phyloP scores from a whole-genome alignment of 2,113 vertebrate species.

The Camelus dromedarius region DNA sequence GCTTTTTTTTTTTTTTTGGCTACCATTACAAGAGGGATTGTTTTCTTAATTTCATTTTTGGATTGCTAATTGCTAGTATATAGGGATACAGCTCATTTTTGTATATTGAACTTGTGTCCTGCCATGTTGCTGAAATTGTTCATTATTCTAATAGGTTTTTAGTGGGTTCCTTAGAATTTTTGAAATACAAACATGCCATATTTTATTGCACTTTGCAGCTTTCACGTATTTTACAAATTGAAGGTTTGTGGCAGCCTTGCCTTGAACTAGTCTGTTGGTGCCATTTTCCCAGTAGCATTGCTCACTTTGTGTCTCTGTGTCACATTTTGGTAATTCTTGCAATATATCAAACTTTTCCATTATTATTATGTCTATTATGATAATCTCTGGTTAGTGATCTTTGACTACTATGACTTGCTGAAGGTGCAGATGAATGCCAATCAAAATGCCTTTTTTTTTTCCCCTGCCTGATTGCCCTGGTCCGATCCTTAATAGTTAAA shows the following conservation, averaged over 20 bases:
- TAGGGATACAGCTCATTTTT: not conserved
- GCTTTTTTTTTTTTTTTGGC: not conserved
- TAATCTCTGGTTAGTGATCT: too few species aligned
- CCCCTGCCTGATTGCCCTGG: not conserved
- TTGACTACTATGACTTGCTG: too few species aligned
- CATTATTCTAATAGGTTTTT: not conserved
- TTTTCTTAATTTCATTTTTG: constrained; percentile 18
- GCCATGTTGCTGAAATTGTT: not conserved
- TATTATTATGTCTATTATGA: too few species aligned
- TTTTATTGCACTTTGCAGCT: not conserved
- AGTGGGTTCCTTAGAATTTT: not conserved
- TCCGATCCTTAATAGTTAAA: not conserved
- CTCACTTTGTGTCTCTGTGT: too few species aligned
- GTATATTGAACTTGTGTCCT: not conserved
- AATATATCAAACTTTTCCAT: too few species aligned
- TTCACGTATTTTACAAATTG: not conserved
- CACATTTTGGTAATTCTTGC: too few species aligned
- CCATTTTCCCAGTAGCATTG: too few species aligned
- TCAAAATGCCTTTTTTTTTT: not conserved
- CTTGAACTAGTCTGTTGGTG: not conserved
- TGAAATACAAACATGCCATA: not conserved
- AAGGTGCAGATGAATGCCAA: too few species aligned
- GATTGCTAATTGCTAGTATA: not conserved
- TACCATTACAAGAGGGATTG: not conserved
- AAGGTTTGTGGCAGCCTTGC: not conserved